These are phyloP conservation scores for Aphrophora alni DNA, from an alignment of 2,888 invertebrate genomes.

Conservation along the genomic window DNA sequence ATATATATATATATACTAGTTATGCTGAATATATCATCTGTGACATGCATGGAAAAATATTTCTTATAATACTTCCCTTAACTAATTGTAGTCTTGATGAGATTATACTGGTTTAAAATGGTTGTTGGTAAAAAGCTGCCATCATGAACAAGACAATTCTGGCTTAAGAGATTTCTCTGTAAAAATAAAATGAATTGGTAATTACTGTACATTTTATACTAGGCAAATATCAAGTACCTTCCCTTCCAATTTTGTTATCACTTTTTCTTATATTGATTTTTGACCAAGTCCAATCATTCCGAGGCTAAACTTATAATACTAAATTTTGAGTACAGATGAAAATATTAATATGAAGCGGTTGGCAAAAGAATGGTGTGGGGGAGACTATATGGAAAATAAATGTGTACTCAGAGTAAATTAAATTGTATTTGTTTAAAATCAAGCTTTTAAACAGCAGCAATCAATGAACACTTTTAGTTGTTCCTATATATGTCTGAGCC, in stretches of 20 bases:
- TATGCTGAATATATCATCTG: background rate
- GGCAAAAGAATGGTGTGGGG: too few species aligned
- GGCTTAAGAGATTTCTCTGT: conserved; percentile 31
- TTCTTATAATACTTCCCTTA: background rate
- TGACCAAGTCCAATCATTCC: too few species aligned
- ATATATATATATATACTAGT: background rate
- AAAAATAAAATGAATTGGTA: conserved; percentile 16
- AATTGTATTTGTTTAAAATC: too few species aligned
- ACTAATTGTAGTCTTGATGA: conserved; percentile 2
- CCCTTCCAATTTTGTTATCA: background rate
- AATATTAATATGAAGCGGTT: too few species aligned
- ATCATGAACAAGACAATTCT: conserved; percentile 38
- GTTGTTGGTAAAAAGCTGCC: conserved; percentile 15
- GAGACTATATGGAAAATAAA: too few species aligned
- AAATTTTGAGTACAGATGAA: too few species aligned
- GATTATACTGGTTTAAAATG: background rate
- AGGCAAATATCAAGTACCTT: background rate
- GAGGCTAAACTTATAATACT: too few species aligned
- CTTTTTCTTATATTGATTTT: too few species aligned
- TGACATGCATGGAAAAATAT: background rate
- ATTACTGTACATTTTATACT: background rate
- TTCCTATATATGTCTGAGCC: too few species aligned
- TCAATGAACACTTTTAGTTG: too few species aligned
- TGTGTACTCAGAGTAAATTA: too few species aligned
- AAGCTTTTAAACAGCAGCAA: too few species aligned